phyloP scores from a whole-genome alignment of 2,113 vertebrate genomes.

The Pampusana beccarii region DNA sequence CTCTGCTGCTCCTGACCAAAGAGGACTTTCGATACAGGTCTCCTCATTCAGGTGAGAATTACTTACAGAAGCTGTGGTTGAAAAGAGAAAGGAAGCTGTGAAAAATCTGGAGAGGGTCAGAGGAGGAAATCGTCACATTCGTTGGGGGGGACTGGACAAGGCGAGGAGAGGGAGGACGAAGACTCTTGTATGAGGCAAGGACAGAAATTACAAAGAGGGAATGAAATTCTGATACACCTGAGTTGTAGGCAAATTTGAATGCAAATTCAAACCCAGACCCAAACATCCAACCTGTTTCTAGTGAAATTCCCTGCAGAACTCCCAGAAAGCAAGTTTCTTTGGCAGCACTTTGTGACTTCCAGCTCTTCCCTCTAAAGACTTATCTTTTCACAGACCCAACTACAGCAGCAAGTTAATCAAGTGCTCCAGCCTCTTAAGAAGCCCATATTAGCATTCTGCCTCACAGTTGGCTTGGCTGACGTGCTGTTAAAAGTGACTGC shows the following conservation, averaged over 20 bases:
- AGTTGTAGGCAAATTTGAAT: neutral
- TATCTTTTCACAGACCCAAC: neutral
- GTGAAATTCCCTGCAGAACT: neutral
- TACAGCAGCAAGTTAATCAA: slow-evolving; percentile 15
- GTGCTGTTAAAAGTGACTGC: neutral
- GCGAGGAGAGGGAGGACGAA: neutral
- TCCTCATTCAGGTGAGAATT: slow-evolving; percentile 89
- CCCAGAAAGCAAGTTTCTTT: neutral
- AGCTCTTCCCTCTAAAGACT: neutral
- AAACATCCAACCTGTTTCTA: neutral
- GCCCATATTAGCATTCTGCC: slow-evolving; percentile 3
- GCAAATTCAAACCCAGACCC: neutral
- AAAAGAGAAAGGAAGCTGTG: neutral
- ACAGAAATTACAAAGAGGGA: neutral
- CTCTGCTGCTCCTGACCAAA: slow-evolving; percentile 97
- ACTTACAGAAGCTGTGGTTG: neutral
- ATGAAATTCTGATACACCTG: neutral
- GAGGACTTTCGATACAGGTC: slow-evolving; percentile 98
- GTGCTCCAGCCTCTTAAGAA: neutral
- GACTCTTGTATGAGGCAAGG: neutral
- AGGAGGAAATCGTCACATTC: neutral
- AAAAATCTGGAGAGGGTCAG: neutral
- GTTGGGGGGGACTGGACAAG: neutral
- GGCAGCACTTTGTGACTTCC: neutral
- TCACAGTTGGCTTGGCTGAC: slow-evolving; percentile 24